Evolutionary conservation across 2,888 invertebrate genomes (phyloP), one percentile per base, ranked within the genome.

Genomic region (Sturmia bella): DNA sequence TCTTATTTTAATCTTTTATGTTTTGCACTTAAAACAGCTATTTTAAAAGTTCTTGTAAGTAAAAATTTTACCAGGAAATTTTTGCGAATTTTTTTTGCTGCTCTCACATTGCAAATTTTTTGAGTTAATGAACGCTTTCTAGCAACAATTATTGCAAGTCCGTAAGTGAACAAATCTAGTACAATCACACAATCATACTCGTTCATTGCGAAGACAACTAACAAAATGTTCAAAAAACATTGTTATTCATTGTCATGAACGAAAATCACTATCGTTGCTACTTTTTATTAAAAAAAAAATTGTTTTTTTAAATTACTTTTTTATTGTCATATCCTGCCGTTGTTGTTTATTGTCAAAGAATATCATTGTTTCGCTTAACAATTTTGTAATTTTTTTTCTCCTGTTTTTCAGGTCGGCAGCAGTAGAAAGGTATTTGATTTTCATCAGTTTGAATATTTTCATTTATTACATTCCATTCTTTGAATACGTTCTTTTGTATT

Each of bases 391-490:
- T 75, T 66, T 69, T 80, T 74, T 73, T 69, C 21, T 17, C 12
- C 27, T 52, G 24, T 3, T 13, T 52, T 50, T 13, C 21, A 50
- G 61, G 50, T 64, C 39, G 17, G 56, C 45, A 79, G 64, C 21
- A 69, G 50, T 54, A 72, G 57, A 39, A 37, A 66, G 61, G 17
- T 54, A 59, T 69, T 81, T 66, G 70, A 68, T 72, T 76, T 76
- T 80, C 50, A 78, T 78, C 72, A 64, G 63, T 32, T 72, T 57
- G 57, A 78, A 74, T 75, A 78, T 82, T 80, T 78, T 78, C 82
- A 70, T 82, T 82, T 78, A 82, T 82, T 78, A 70, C 78, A 82
- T 82, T 82, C 78, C 82, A 70, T 77, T 77, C 81, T 77, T 59
- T 52, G 72, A 66, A 17, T 41, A 19, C 41, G 24, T 37, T 54